Base-by-base conservation (phyloP, 2,888 invertebrate genomes). In the Plebejus argus region DNA sequence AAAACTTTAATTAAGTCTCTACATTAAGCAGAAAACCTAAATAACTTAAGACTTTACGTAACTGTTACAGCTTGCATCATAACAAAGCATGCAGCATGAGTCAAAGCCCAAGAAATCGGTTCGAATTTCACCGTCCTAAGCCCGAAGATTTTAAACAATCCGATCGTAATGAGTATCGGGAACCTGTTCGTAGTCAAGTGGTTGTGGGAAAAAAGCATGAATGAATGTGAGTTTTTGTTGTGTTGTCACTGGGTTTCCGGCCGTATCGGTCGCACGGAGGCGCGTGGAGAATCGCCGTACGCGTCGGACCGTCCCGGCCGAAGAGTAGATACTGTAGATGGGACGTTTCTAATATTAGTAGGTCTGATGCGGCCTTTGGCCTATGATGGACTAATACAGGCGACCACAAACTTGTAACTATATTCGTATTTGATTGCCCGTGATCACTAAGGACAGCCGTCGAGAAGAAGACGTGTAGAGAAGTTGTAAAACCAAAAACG, bases 221-320 rank as follows among this genome's bases (percentile, higher is more conserved):
- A 93, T 92, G 93, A 90, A 92, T 91, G 91, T 89, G 89, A 88
- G 90, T 93, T 94, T 94, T 94, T 93, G 92, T 94, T 86, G 85
- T 92, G 92, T 91, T 92, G 93, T 92, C 91, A 88, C 87, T 91
- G 87, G 85, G 89, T 92, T 93, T 93, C 93, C 93, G 93, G 91
- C 87, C 84, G 80, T 82, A 83, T 82, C 81, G 87, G 88, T 87
- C 88, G 87, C 87, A 88, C 87, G 87, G 86, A 85, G 80, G 86
- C 87, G 90, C 93, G 92, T 94, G 91, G 89, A 89, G 91, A 94
- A 94, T 94, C 88, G 91, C 80, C 85, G 90, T 90, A 93, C 93
- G 93, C 92, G 87, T 89, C 86, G 91, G 91, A 90, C 82, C 90
- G 91, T 86, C 85, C 84, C 84, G 28, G 6, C 1, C 15, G 6